Evolutionary conservation across 2,797 vertebrate genomes (phyloP), one percentile per base, ranked within the genome.

Genomic region (Acanthurus tractus): DNA sequence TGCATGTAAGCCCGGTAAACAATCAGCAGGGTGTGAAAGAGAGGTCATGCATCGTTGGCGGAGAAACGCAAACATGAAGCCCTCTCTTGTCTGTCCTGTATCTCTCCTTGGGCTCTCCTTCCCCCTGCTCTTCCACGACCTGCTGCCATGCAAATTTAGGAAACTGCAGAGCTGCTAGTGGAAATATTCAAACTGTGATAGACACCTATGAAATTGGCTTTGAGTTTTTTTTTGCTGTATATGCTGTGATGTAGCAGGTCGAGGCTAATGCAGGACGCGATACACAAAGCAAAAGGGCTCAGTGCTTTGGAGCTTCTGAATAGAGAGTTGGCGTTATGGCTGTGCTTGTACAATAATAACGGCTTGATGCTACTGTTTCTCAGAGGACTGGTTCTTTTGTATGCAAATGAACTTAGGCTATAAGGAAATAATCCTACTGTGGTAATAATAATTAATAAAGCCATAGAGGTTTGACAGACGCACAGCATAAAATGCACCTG

Each of bases 21-120:
- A 89, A 86, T 93, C 91, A 93, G 87, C 90, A 82, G 89, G 82
- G 82, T 93, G 92, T 93, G 89, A 93, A 89, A 91, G 86, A 76
- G 80, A 87, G 89, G 90, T 92, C 91, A 93, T 59, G 83, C 88
- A 89, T 93, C 88, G 86, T 67, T 83, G 85, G 88, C 66, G 81
- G 79, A 79, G 79, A 89, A 91, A 91, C 68, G 87, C 82, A 90
- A 88, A 90, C 74, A 79, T 8, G 67, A 70, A 73, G 74, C 70
- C 59, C 59, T 74, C 63, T 58, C 79, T 71, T 22, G 63, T 68
- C 70, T 75, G 50, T 49, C 71, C 61, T 13, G 15, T 53, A 70
- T 74, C 62, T 71, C 78, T 85, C 78, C 80, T 53, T 77, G 63
- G 77, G 63, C 81, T 81, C 83, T 70, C 57, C 79, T 83, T 71